These are phyloP conservation scores for Caenorhabditis inopinata DNA, from an alignment of 1,140 invertebrate species.

Conservation along the genomic window DNA sequence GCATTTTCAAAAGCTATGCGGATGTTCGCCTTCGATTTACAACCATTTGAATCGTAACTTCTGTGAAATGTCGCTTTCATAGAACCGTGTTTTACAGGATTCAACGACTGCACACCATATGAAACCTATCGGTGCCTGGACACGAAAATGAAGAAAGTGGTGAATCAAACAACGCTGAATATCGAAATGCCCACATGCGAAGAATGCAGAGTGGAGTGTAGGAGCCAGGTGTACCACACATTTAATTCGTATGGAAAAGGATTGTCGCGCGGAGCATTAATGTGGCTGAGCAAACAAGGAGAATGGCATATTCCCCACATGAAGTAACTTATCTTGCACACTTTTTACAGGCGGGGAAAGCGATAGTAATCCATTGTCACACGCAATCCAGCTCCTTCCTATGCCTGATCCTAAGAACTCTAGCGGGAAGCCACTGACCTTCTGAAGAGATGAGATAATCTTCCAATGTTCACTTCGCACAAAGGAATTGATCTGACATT, in stretches of 20 bases:
- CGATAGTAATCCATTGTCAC: too few relatives aligned
- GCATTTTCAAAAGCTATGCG: slow-evolving; percentile 58
- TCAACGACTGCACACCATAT: slow-evolving; percentile 42
- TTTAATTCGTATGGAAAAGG: slow-evolving; percentile 61
- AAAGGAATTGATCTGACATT: too few relatives aligned
- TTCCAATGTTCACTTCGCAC: too few relatives aligned
- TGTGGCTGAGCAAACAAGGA: slow-evolving; percentile 44
- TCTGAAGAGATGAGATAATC: too few relatives aligned
- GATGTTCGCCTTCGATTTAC: slow-evolving; percentile 61
- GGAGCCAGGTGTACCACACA: slow-evolving; percentile 59
- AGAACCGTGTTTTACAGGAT: too few relatives aligned
- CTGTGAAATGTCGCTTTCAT: too few relatives aligned
- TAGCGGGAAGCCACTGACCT: too few relatives aligned
- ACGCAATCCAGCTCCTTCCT: too few relatives aligned
- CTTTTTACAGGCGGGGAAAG: too few relatives aligned
- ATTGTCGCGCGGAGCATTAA: slow-evolving; percentile 48
- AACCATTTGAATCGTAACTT: slow-evolving; percentile 56
- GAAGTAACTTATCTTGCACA: slow-evolving; percentile 40
- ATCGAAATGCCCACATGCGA: slow-evolving; percentile 42
- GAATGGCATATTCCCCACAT: slow-evolving; percentile 48
- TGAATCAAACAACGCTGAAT: slow-evolving; percentile 19
- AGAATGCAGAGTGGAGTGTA: slow-evolving; percentile 60
- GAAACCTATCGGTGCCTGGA: slow-evolving; percentile 18
- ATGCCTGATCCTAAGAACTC: too few relatives aligned
- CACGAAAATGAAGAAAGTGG: slow-evolving; percentile 26